phyloP scores from a whole-genome alignment of 2,113 vertebrate genomes.

The Cervus canadensis region DNA sequence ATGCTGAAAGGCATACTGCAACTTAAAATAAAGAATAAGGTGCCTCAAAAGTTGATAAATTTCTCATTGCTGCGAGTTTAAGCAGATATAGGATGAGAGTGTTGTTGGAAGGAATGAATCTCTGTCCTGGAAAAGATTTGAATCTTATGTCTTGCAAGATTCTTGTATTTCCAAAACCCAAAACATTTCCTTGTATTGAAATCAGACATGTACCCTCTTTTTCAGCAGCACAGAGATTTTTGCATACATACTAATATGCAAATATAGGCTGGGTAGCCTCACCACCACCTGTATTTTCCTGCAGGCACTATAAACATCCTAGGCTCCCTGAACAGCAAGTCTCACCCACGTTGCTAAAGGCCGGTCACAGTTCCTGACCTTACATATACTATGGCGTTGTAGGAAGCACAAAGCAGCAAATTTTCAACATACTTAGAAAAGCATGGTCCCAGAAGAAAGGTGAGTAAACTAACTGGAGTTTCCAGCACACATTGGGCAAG shows the following conservation, averaged over 20 bases:
- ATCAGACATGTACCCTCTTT: not conserved
- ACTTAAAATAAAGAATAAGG: not conserved
- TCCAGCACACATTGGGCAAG: not conserved
- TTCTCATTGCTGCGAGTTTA: not conserved
- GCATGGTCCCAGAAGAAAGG: not conserved
- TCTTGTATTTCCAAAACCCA: not conserved
- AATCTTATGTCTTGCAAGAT: not conserved
- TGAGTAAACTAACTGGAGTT: not conserved
- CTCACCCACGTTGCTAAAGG: not conserved
- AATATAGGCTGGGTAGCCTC: not conserved
- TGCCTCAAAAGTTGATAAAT: not conserved
- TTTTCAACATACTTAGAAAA: not conserved
- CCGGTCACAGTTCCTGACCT: not conserved
- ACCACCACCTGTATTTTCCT: not conserved
- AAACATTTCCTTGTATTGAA: not conserved
- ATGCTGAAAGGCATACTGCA: not conserved
- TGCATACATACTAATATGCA: not conserved
- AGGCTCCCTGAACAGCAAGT: not conserved
- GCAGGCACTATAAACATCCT: not conserved
- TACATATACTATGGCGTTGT: not conserved
- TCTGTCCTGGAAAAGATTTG: not conserved
- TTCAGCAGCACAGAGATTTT: not conserved
- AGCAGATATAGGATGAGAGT: not conserved
- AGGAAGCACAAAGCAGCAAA: not conserved
- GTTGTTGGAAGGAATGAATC: not conserved